A percentile compares a stretch with the other conserved stretches of the same genome.
Evolutionary conservation across 2,888 invertebrate genomes (phyloP).

Genomic region (Temnothorax unifasciatus): DNA sequence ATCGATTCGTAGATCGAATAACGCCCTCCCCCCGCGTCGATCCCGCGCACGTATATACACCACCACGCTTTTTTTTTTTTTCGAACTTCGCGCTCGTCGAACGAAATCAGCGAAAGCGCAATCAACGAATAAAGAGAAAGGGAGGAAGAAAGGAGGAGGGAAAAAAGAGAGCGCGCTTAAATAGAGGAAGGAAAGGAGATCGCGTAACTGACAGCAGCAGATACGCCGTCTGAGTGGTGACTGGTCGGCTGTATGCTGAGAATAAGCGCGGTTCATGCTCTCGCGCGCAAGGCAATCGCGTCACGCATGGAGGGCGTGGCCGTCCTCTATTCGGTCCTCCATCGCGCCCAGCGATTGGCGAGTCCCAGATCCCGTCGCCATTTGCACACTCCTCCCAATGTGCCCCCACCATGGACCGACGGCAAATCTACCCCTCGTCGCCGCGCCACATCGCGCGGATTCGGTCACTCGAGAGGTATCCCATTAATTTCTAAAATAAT

Average conservation of each 20-base stretch:
- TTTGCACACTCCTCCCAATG: constrained; percentile 71
- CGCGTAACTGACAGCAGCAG: constrained; percentile 64
- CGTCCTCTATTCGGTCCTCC: constrained; percentile 60
- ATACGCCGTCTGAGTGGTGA: constrained; percentile 75
- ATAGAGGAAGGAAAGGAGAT: constrained; percentile 62
- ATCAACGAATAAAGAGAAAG: constrained; percentile 17
- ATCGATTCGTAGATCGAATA: constrained; percentile 43
- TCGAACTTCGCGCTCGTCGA: not conserved
- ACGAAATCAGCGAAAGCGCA: constrained; percentile 15
- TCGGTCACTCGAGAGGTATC: constrained; percentile 61
- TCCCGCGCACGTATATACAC: not conserved
- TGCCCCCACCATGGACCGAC: constrained; percentile 27
- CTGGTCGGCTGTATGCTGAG: constrained; percentile 63
- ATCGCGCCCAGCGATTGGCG: constrained; percentile 70
- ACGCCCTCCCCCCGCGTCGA: not conserved
- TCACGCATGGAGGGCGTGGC: constrained; percentile 69
- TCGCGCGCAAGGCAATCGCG: constrained; percentile 68
- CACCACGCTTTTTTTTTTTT: constrained; percentile 4
- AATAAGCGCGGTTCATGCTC: constrained; percentile 47
- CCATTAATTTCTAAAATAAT: constrained; percentile 81
- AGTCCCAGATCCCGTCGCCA: constrained; percentile 69
- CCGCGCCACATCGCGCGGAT: constrained; percentile 50
- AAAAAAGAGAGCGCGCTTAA: constrained; percentile 22
- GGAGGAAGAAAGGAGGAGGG: not conserved
- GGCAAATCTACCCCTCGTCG: constrained; percentile 61